Evolutionary conservation across 2,113 vertebrate genomes (phyloP), one percentile per base, ranked within the genome.

Genomic region (Drymodes brunneopygia): DNA sequence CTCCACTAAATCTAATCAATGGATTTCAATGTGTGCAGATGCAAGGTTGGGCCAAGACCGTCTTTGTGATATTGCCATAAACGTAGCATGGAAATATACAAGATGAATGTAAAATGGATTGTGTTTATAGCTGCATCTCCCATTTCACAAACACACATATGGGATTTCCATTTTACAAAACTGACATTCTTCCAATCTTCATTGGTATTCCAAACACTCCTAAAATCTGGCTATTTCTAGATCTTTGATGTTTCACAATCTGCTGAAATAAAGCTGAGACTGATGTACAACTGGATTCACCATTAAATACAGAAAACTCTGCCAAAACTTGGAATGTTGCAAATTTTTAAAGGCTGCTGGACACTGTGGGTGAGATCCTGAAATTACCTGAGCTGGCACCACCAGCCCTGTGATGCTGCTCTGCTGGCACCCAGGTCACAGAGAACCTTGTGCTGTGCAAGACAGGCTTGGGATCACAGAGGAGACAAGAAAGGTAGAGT

Each of bases 401-500:
- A 57, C 21, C 38, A 38, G 38, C 38, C 38, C 38, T 1, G 1
- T 65, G 65, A 19, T 7, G 9, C 53, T 81, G 48, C 28, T 70
- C 20, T 73, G 36, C 1, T 8, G 38, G 38, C 38, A 38, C 38
- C 38, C 38, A 38, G 35, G 38, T 56, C 35, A 81, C 24, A 67
- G 24, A 60, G n/a, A 67, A 2, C 11, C 10, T 45, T 47, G 73
- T 33, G 44, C 66, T 79, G 23, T 36, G 61, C 65, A 35, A 72
- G 18, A 16, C n/a, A 50, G 0, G 0, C 33, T 62, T 47, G 28
- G 36, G 15, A 69, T 60, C 3, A 0, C 13, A 54, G 47, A n/a
- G 31, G 48, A 81, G 51, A 77, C 38, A 65, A n/a, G 15, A 25
- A 51, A 7, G 9, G 54, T 24, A 54, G 9, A 58, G 14, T 58